Percentiles rank a stretch among this genome's conserved stretches.
Evolutionary conservation across 2,888 invertebrate species (phyloP).

Genomic region (Tubulanus polymorphus): DNA sequence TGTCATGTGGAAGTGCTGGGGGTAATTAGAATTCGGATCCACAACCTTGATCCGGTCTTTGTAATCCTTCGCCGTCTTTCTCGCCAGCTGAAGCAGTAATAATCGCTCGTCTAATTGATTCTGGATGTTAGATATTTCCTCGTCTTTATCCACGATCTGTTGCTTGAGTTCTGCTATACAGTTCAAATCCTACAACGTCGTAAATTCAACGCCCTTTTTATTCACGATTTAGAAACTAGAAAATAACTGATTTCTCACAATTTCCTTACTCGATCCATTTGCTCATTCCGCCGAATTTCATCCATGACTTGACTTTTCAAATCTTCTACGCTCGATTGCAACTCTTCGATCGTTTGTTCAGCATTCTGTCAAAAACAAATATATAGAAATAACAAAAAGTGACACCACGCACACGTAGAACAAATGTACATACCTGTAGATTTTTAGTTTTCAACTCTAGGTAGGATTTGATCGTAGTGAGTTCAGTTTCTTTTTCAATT

Average conservation of each 20-base stretch:
- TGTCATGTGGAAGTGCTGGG: no score
- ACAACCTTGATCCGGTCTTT: slow-evolving; percentile 36
- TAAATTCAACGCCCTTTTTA: neutral
- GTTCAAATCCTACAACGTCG: slow-evolving; percentile 28
- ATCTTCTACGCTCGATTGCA: slow-evolving; percentile 32
- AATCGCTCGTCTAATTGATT: slow-evolving; percentile 31
- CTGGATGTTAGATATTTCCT: slow-evolving; percentile 22
- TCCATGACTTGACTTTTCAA: slow-evolving; percentile 38
- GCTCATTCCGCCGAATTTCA: slow-evolving; percentile 39
- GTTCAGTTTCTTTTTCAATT: slow-evolving; percentile 24
- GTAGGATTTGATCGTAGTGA: slow-evolving; percentile 23
- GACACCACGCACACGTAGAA: no score
- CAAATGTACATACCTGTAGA: slow-evolving; percentile 26
- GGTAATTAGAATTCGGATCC: no score
- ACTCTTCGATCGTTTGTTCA: slow-evolving; percentile 22
- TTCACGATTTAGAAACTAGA: neutral
- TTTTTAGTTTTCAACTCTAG: slow-evolving; percentile 27
- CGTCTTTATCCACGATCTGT: slow-evolving; percentile 26
- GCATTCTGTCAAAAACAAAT: slow-evolving; percentile 22
- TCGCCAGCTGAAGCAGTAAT: slow-evolving; percentile 27
- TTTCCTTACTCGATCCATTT: slow-evolving; percentile 33
- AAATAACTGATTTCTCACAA: neutral
- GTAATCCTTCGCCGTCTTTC: slow-evolving; percentile 32
- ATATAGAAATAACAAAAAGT: neutral
- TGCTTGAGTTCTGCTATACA: slow-evolving; percentile 34